Evolutionary conservation across 2,113 vertebrate genomes (phyloP).

Genomic region (Clupea harengus): DNA sequence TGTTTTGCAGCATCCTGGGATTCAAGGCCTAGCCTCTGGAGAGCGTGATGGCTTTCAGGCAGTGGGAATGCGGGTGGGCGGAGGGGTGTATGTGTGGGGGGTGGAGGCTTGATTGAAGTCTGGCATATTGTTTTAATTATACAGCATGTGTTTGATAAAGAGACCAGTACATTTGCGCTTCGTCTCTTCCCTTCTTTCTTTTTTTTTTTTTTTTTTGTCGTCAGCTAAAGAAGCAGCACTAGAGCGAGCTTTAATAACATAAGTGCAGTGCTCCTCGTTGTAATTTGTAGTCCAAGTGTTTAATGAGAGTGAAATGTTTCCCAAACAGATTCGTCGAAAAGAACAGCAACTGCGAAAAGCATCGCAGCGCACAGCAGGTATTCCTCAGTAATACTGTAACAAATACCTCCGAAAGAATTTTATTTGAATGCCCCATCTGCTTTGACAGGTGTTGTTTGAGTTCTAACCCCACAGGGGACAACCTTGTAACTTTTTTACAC

Average conservation of each 20-base stretch:
- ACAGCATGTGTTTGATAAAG: constrained; percentile 34
- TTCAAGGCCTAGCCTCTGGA: background rate
- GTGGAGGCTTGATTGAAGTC: constrained; percentile 35
- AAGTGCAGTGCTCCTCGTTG: constrained; percentile 63
- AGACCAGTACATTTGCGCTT: constrained; percentile 34
- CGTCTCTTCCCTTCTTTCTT: background rate
- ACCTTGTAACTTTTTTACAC: constrained; percentile 72
- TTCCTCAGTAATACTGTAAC: constrained; percentile 64
- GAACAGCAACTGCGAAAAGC: constrained; percentile 68
- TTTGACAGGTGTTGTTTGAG: constrained; percentile 78
- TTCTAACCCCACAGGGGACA: constrained; percentile 74
- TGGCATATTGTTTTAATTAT: constrained; percentile 44
- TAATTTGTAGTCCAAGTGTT: constrained; percentile 67
- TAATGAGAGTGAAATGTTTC: constrained; percentile 65
- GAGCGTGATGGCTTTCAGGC: background rate
- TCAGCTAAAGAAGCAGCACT: constrained; percentile 52
- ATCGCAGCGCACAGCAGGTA: constrained; percentile 76
- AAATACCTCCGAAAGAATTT: constrained; percentile 73
- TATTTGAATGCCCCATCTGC: constrained; percentile 79
- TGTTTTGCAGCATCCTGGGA: constrained; percentile 1
- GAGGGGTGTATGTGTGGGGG: background rate
- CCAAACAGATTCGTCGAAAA: constrained; percentile 66
- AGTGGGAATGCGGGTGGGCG: constrained; percentile 7
- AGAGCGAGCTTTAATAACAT: constrained; percentile 53
- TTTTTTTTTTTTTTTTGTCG: background rate